A percentile compares a stretch with the other conserved stretches of the same genome.
Conservation (phyloP, 2,888 invertebrate genomes). For the Amphimallon solstitiale region DNA sequence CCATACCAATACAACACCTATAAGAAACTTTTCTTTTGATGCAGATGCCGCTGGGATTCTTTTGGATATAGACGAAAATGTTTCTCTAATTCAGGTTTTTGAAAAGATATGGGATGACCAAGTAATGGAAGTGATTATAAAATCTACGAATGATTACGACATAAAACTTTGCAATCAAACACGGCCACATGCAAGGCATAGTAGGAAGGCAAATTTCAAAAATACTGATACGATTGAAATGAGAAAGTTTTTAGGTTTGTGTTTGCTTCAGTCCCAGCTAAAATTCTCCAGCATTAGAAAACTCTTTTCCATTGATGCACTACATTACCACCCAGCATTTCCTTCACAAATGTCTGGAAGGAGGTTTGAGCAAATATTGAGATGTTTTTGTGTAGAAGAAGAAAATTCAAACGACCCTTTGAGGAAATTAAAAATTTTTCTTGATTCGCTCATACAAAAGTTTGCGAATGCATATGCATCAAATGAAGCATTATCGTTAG, state of each 20-base stretch:
- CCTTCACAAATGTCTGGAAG: not conserved
- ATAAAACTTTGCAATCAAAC: slow-evolving; percentile 40
- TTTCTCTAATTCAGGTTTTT: slow-evolving; percentile 40
- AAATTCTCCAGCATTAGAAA: no score
- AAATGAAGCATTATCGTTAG: slow-evolving; percentile 41
- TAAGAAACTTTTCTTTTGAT: slow-evolving; percentile 30
- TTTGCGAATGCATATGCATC: slow-evolving; percentile 40
- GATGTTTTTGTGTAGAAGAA: slow-evolving; percentile 38
- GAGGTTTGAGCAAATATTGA: slow-evolving; percentile 36
- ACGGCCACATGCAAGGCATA: slow-evolving; percentile 41
- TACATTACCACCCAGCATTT: slow-evolving; percentile 42
- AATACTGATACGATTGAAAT: slow-evolving; percentile 39
- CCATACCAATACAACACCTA: slow-evolving; percentile 42
- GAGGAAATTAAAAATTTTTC: slow-evolving; percentile 42
- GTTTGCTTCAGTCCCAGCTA: no score
- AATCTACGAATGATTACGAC: slow-evolving; percentile 33
- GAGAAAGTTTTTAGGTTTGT: slow-evolving; percentile 35
- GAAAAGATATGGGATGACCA: no score
- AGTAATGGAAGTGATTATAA: slow-evolving; percentile 42
- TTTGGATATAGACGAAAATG: slow-evolving; percentile 48
- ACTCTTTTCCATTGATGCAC: slow-evolving; percentile 34
- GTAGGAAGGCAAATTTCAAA: slow-evolving; percentile 39
- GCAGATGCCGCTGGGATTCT: slow-evolving; percentile 48
- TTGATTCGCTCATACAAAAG: slow-evolving; percentile 41
- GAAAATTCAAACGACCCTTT: slow-evolving; percentile 39